These are phyloP conservation scores for Harpagifer antarcticus DNA, from an alignment of 2,797 vertebrate species.

Conservation along the genomic window DNA sequence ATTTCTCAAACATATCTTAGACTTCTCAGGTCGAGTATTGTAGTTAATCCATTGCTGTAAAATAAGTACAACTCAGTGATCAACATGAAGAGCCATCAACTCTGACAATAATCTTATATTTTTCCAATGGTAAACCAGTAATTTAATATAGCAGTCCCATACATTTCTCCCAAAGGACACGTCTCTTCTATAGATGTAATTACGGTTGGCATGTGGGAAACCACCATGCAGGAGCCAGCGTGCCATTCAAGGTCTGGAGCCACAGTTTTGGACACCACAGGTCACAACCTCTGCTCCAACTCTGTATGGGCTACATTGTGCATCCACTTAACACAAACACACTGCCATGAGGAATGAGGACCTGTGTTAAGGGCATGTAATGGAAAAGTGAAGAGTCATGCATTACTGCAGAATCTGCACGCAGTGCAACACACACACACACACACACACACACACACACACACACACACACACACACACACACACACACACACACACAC, in stretches of 20 bases:
- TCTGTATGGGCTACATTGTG: conserved; percentile 56
- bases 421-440: conserved; percentile 9
- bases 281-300: conserved; percentile 52
- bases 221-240: conserved; percentile 49
- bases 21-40: background rate
- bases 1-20: background rate
- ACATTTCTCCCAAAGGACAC: conserved; percentile 51
- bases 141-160: conserved; percentile 47
- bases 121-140: conserved; percentile 34
- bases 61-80: background rate
- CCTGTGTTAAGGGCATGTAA: conserved; percentile 38
- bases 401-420: conserved; percentile 48
- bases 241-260: conserved; percentile 40
- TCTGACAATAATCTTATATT: conserved; percentile 24
- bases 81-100: conserved; percentile 44
- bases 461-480: no score
- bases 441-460: no score
- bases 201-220: conserved; percentile 64
- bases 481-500: no score
- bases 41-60: conserved; percentile 17
- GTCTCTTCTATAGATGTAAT: conserved; percentile 54
- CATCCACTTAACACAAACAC: conserved; percentile 30
- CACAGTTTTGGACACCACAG: conserved; percentile 40
- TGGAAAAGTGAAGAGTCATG: conserved; percentile 58
- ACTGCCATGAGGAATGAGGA: conserved; percentile 40